Evolutionary conservation across 2,113 vertebrate species (phyloP).

Genomic region (Siniperca knerii): DNA sequence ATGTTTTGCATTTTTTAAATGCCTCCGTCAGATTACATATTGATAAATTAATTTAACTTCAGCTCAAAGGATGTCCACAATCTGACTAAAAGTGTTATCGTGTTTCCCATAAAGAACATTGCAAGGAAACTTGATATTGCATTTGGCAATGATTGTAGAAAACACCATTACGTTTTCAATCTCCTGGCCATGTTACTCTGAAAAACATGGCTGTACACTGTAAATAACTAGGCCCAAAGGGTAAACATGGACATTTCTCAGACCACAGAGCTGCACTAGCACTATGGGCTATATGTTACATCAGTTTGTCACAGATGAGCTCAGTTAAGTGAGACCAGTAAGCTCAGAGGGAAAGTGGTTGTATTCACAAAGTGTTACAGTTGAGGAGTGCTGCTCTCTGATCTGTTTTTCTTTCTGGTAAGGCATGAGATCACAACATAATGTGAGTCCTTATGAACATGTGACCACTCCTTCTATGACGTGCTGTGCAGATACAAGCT

Average conservation of each 20-base stretch:
- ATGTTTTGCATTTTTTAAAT: slow-evolving; percentile 39
- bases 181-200: slow-evolving; percentile 35
- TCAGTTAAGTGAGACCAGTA: slow-evolving; percentile 53
- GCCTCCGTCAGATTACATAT: slow-evolving; percentile 54
- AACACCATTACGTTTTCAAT: slow-evolving; percentile 47
- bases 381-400: slow-evolving; percentile 22
- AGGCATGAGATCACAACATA: slow-evolving; percentile 11
- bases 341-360: slow-evolving; percentile 40
- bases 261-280: slow-evolving; percentile 49
- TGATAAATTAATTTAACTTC: slow-evolving; percentile 53
- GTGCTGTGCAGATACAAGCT: slow-evolving; percentile 1
- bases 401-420: slow-evolving; percentile 15
- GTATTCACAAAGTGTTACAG: slow-evolving; percentile 38
- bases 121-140: slow-evolving; percentile 36
- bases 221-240: slow-evolving; percentile 63
- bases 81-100: slow-evolving; percentile 64
- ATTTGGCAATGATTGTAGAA: slow-evolving; percentile 40
- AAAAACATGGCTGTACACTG: slow-evolving; percentile 46
- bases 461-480: slow-evolving; percentile 13
- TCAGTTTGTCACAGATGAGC: slow-evolving; percentile 64
- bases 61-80: slow-evolving; percentile 23
- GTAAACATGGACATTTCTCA: slow-evolving; percentile 47
- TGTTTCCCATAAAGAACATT: slow-evolving; percentile 52
- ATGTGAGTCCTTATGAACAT: background rate
- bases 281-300: slow-evolving; percentile 61